Base-by-base conservation (phyloP, 2,888 invertebrate species). In the Ennomos erosarius region DNA sequence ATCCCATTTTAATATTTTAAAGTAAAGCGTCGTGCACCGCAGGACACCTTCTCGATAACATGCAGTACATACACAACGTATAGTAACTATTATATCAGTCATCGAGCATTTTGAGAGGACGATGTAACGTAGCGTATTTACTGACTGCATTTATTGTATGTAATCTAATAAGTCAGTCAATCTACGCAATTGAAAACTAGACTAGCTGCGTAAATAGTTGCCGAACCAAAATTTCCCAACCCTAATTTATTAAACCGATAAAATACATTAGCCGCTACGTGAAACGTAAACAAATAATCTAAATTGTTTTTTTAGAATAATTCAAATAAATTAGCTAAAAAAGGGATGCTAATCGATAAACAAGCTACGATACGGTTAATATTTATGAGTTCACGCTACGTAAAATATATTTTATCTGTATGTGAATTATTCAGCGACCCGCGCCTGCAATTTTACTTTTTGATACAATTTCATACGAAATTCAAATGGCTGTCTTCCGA, bases 301-400 rank as follows among this genome's bases (percentile, higher is more conserved):
- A 52, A 55, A 63, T 49, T 40, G 47, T 38, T 51, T 44, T 48
- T 46, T 55, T 46, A 12, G 38, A 56, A 55, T 36, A 43, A 55
- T 38, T 13, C 11, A 34, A 38, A 26, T 60, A 56, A 64, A 55
- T 56, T 65, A 61, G 66, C 45, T 58, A 51, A 58, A 53, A 52
- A 35, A 60, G 40, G 48, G 37, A 48, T 59, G 59, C 45, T 40
- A 57, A 61, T 61, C 43, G 44, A 55, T 49, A 52, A 43, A 55
- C 36, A 51, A 34, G 47, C 54, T 11, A 50, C 48, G 47, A 38
- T 58, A 48, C 54, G 49, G 49, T 58, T 52, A 42, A 52, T 52
- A 58, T 58, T 59, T 53, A 59, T 53, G 53, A 53, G 58, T 53
- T 53, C 39, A 52, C 42, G 47, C 37, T 43, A 40, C 42, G 52